Evolutionary conservation across 2,797 vertebrate genomes (phyloP), one percentile per base, ranked within the genome.

Genomic region (Rhinichthys osculus): DNA sequence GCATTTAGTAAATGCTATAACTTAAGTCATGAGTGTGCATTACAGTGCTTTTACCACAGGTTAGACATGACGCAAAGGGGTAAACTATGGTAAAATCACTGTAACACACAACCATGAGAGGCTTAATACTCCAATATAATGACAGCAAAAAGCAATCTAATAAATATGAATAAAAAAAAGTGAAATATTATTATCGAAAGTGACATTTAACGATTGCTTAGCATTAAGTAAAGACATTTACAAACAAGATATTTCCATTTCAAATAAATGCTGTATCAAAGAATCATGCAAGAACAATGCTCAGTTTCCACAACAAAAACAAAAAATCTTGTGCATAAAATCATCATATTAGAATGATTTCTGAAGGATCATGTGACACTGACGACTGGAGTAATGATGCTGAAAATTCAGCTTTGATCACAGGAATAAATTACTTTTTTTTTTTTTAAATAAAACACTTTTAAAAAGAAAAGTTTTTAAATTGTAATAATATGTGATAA

Each of bases 41-140:
- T 66, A 62, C 40, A 79, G 16, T 66, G 78, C 4, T 30, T 74
- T 74, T 74, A 52, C 16, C 72, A 74, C 27, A 50, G 44, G 44
- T 44, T 8, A 27, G 70, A 44, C 40, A 9, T 44, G 70, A 44
- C 0, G 13, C 23, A 72, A 42, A n/a, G 23, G 6, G 13, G 3
- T 44, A 71, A 72, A 44, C 38, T 27, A 7, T 27, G 70, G 23
- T n/a, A 44, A 72, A 40, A 70, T 40, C 35, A 23, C 67, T 40
- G 67, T 40, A 70, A 70, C 35, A 70, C 17, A 69, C 35, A 70
- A 30, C 35, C 4, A 67, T 67, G 30, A 67, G 30, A 17, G 64
- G 64, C 64, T 66, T 66, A 66, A 17, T 17, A 66, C 10, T 70
- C 3, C 35, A 40, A 40, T 23, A 23, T 40, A 23, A 70, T 14